These are phyloP conservation scores for Bostrychus sinensis DNA, from an alignment of 2,113 vertebrate genomes.

Conservation along the genomic window DNA sequence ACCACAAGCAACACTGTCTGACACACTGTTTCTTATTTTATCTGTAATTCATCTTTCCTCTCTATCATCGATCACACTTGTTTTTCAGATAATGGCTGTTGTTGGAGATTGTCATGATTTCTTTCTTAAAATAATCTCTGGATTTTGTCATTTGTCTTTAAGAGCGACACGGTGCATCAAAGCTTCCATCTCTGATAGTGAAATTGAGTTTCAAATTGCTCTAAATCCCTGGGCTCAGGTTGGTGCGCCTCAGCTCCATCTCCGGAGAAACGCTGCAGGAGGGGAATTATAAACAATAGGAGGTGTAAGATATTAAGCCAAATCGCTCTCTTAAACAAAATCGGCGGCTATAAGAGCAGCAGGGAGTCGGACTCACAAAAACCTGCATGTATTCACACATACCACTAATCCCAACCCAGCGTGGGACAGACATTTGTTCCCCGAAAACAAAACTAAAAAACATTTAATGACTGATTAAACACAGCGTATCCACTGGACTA, in stretches of 20 bases:
- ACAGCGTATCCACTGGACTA: constrained; percentile 3
- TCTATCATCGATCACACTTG: neutral
- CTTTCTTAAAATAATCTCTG: neutral
- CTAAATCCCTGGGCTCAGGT: constrained; percentile 20
- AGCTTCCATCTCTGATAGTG: constrained; percentile 12
- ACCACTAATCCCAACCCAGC: constrained; percentile 10
- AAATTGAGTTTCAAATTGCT: constrained; percentile 29
- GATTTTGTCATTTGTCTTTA: constrained; percentile 11
- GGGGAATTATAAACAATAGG: constrained; percentile 57
- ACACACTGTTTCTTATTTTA: neutral
- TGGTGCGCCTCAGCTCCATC: constrained; percentile 17
- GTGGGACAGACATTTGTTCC: constrained; percentile 37
- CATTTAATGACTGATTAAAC: constrained; percentile 1
- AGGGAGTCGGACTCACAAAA: constrained; percentile 30
- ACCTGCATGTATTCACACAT: constrained; percentile 5
- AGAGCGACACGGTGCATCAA: neutral
- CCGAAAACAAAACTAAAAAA: constrained; percentile 26
- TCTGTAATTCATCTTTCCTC: constrained; percentile 3
- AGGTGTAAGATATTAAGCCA: constrained; percentile 53
- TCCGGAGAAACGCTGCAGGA: constrained; percentile 40
- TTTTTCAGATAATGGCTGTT: constrained; percentile 2
- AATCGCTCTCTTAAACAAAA: constrained; percentile 66
- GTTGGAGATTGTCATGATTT: neutral
- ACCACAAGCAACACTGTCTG: neutral
- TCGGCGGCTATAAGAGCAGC: constrained; percentile 52